Base-by-base conservation (phyloP, 2,888 invertebrate species). In the Ephialtes manifestator region DNA sequence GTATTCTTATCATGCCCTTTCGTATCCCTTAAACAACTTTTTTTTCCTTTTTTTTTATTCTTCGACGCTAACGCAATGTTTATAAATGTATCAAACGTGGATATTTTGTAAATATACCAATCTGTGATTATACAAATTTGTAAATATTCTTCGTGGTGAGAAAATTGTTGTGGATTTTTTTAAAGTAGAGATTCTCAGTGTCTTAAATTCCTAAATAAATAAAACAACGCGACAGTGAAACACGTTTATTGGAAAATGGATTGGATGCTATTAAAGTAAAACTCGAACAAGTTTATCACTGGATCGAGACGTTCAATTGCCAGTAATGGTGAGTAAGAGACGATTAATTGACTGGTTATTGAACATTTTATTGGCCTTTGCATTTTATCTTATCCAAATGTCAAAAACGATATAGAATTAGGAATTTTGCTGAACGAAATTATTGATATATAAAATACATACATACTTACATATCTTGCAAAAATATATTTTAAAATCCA, bases 1-100 rank as follows among this genome's bases (percentile, higher is more conserved):
- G 39, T 72, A 58, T 65, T 74, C 83, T 70, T 80, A 55, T 86
- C 79, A 77, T 83, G 70, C 80, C 80, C 65, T 74, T 71, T 70
- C 67, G 46, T 63, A 72, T 80, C 58, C 67, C 63, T 31, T 31
- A 15, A 15, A 48, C 13, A 10, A 60, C 10, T 63, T 74, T 60
- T n/a, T 28, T 18, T n/a, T 7, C 24, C 51, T 10, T 43, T 24
- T 18, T 28, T 68, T 58, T 81, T 20, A 13, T 11, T 39, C 0
- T 39, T 39, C 10, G 39, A 39, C 39, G 10, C 20, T 48, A 15
- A 24, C 35, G 43, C 58, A 58, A 79, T 71, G 20, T 53, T 39
- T 11, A 13, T n/a, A 13, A 55, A 46, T 31, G 18, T 65, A 81
- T 67, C 51, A 13, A 58, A 65, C 53, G 20, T 24, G 51, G 46